phyloP scores from a whole-genome alignment of 2,888 invertebrate species.

The Euplexia lucipara region DNA sequence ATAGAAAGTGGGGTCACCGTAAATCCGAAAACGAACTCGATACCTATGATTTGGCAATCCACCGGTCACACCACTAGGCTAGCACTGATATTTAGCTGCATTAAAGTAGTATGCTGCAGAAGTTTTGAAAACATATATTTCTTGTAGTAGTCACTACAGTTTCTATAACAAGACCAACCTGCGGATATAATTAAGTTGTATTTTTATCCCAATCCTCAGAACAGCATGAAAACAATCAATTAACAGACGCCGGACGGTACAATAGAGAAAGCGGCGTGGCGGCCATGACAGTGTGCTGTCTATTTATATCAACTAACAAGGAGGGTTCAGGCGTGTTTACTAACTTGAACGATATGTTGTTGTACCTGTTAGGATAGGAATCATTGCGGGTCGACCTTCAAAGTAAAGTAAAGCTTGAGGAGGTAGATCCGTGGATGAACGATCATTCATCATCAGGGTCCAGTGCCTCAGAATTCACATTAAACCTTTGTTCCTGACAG shows the following conservation, averaged over 20 bases:
- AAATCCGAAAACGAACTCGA: too few species aligned
- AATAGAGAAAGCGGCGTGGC: conserved; percentile 37
- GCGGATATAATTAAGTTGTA: conserved; percentile 26
- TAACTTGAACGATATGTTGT: conserved; percentile 19
- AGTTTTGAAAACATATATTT: background rate
- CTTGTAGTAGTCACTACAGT: background rate
- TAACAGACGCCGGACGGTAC: conserved; percentile 14
- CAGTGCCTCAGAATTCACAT: too few species aligned
- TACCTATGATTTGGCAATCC: too few species aligned
- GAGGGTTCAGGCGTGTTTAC: conserved; percentile 32
- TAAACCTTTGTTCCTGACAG: too few species aligned
- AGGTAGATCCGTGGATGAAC: too few species aligned
- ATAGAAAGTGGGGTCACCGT: too few species aligned
- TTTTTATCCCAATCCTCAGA: conserved; percentile 29
- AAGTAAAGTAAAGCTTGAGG: too few species aligned
- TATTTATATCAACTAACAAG: conserved; percentile 52
- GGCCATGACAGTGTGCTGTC: conserved; percentile 50
- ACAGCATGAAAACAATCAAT: conserved; percentile 49
- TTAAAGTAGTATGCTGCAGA: too few species aligned
- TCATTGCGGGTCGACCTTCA: background rate
- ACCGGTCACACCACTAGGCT: too few species aligned
- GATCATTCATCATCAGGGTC: too few species aligned
- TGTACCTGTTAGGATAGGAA: conserved; percentile 3
- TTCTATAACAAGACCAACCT: conserved; percentile 17
- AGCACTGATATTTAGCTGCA: too few species aligned